Evolutionary conservation across 2,113 vertebrate genomes (phyloP), one percentile per base, ranked within the genome.

Genomic region (Benitochromis conjunctus): DNA sequence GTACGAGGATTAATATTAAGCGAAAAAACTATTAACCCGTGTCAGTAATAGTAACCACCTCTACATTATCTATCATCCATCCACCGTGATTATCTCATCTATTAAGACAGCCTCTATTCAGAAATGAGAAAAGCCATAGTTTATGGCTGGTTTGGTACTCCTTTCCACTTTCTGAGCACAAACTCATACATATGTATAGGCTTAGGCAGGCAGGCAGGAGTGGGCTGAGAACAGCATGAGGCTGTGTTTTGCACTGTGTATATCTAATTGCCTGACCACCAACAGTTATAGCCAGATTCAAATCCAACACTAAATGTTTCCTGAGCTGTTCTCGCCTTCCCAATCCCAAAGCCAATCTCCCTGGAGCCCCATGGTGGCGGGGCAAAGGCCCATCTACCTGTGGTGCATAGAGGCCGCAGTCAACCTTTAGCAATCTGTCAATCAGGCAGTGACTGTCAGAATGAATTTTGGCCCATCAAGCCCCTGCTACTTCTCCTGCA

Each of bases 211-310:
- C 82, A 84, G 74, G 88, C 83, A 88, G 88, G 80, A 91, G 80
- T 88, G 80, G 88, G 83, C 12, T 81, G 86, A 78, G 82, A 93
- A 81, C 90, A 90, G 91, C 89, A 60, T 88, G 86, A 85, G 26
- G 55, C 83, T 80, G 60, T 88, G 88, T 92, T 93, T 93, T 89
- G 71, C 88, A 85, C 92, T 83, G 85, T 91, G 87, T 90, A 90
- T 92, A 77, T 89, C 89, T 95, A 94, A 95, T 95, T 95, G 91
- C 91, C 89, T 80, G 90, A 92, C 89, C 95, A 94, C 91, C 86
- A 87, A 90, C 92, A 62, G 94, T 87, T 90, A 92, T 62, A 85
- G 90, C 81, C 82, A 88, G 84, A 93, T 91, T 82, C 85, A 89
- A 84, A 90, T 90, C 85, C 62, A 91, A 83, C 81, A 83, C 80